Base-by-base conservation (phyloP, 1,140 invertebrate genomes). In the Megalonaias nervosa region DNA sequence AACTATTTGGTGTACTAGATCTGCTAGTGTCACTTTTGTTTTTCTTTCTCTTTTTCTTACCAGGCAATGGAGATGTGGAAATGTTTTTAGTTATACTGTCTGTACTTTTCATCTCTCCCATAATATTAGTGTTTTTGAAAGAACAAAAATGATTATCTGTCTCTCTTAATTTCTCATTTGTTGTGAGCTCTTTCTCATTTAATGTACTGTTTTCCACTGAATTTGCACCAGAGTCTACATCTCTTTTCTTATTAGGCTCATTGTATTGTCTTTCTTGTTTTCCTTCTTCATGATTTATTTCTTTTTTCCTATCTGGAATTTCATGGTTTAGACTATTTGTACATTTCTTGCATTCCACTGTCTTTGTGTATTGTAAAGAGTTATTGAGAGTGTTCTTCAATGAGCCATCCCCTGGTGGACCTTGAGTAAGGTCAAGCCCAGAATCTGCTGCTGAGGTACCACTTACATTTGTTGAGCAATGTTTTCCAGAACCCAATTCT, bases 341-440 rank as follows among this genome's bases (percentile, higher is more conserved):
- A 48, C 55, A 58, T n/a, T 6, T 17, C 17, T 14, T n/a, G 64
- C 16, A 61, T 23, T 60, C 65, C 48, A 23, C 76, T 69, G 19
- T 69, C 61, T 23, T 58, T 65, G 57, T 61, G 57, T 23, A 48
- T 14, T 57, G 56, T 62, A 31, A 68, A 66, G 57, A 48, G 31
- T 60, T 6, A 75, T 48, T 48, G 23, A 60, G 61, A 38, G 57
- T 67, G 5, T 72, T 17, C 61, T 70, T 67, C 15, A 69, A 71
- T 64, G n/a, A 14, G 61, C 70, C 56, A 58, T 57, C 19, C 61
- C 66, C 61, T 75, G 78, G 48, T 26, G 48, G 57, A 3, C 23
- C 70, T 31, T 62, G 64, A 76, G 82, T 88, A 12, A 88, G 81
- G 67, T 88, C 85, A 17, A 88, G 74, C 14, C 87, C 87, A 15